Conservation (phyloP, 2,113 vertebrate species). For the Columba livia region DNA sequence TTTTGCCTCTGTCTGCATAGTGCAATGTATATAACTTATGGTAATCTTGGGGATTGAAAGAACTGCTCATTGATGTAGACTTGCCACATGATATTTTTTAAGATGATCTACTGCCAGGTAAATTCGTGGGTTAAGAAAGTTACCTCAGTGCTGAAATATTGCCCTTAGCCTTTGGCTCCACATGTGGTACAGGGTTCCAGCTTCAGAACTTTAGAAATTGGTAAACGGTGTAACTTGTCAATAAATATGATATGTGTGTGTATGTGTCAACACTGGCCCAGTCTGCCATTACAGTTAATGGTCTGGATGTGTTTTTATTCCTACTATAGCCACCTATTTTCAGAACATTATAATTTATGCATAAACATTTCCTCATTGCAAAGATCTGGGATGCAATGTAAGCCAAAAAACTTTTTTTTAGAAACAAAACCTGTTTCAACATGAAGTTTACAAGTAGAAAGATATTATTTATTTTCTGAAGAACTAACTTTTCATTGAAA, state of each 20-base stretch:
- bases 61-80: background rate
- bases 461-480: background rate
- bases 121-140: constrained; percentile 6
- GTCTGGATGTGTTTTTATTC: background rate
- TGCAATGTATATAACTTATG: background rate
- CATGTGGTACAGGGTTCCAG: background rate
- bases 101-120: constrained; percentile 28
- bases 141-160: constrained; percentile 53
- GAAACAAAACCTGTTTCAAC: background rate
- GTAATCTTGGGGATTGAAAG: background rate
- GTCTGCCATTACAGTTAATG: background rate
- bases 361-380: background rate
- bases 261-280: background rate
- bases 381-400: background rate
- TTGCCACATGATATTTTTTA: constrained; percentile 1
- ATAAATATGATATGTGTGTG: background rate
- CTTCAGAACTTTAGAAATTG: constrained; percentile 18
- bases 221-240: background rate
- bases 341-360: background rate
- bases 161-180: constrained; percentile 31
- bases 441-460: background rate
- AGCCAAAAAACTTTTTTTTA: background rate
- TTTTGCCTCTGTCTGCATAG: background rate
- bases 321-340: background rate
- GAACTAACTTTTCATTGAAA: background rate